Evolutionary conservation across 2,888 invertebrate genomes (phyloP), one percentile per base, ranked within the genome.

Genomic region (Nomada lathburiana): DNA sequence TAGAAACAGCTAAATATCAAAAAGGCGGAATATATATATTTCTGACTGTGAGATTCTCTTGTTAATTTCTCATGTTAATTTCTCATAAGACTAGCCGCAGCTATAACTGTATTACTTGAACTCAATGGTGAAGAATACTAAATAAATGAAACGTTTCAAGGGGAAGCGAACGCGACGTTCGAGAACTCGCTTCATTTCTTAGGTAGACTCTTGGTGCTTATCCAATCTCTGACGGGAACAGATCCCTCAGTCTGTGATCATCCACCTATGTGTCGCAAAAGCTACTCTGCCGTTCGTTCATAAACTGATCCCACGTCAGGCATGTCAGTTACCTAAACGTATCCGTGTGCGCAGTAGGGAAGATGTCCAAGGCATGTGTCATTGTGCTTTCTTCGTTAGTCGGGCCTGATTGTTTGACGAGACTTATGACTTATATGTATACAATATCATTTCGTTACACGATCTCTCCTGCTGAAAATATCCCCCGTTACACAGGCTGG

Each of bases 211-310:
- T 50, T 42, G 23, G 44, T 36, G 13, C 16, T 55, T 20, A 20
- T 74, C 50, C 47, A 63, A 63, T 73, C 11, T 47, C 52, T 62
- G 52, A 75, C 74, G 18, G 9, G 64, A 42, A 52, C 70, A 52
- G 60, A 62, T 62, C 60, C n/a, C 53, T 55, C n/a, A 13, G 18
- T 23, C n/a, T n/a, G 77, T 23, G 53, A 75, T 59, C 52, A 53
- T 10, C 16, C 64, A 20, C 18, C 23, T 5, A 29, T 13, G 23
- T 13, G 20, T 18, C 53, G n/a, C 53, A 36, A 50, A 63, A 62
- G 63, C 47, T 42, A 16, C 26, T 47, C n/a, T 44, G 23, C 11
- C 36, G 55, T 52, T 29, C 23, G 52, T 44, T 52, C 3, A 36
- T 55, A 50, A 50, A 53, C 67, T 50, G 60, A 73, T 73, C 47